These are phyloP conservation scores for Cryptoblepharus egeriae DNA, from an alignment of 2,797 vertebrate genomes.

Conservation along the genomic window DNA sequence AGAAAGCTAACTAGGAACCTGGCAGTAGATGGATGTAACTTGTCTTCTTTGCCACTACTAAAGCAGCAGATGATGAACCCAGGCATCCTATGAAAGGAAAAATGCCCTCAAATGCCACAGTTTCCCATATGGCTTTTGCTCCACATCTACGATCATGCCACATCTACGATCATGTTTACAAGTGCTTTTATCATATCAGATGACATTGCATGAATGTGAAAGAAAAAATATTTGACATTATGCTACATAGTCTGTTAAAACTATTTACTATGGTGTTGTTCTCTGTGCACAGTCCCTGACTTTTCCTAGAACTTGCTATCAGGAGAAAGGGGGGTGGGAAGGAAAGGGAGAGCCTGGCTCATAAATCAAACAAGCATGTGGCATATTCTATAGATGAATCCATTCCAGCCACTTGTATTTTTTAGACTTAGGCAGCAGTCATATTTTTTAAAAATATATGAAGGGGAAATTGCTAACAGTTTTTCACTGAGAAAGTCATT, in stretches of 20 bases:
- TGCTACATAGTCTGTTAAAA: slow-evolving; percentile 1
- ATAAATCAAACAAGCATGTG: slow-evolving; percentile 37
- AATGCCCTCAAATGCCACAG: too few relatives aligned
- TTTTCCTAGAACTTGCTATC: slow-evolving; percentile 14
- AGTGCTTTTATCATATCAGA: neutral
- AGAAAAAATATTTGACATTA: neutral
- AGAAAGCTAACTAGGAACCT: too few relatives aligned
- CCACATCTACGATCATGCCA: too few relatives aligned
- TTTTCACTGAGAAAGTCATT: slow-evolving; percentile 20
- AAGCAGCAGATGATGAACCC: too few relatives aligned
- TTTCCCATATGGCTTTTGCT: too few relatives aligned
- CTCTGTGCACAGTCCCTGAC: neutral
- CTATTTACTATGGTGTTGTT: rapidly evolving
- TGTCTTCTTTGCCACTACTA: too few relatives aligned
- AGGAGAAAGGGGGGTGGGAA: too few relatives aligned
- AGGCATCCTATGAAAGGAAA: too few relatives aligned
- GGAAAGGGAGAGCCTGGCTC: neutral
- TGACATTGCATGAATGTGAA: neutral
- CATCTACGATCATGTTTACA: neutral
- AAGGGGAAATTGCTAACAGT: slow-evolving; percentile 36
- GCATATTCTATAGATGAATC: neutral
- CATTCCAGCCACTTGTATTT: slow-evolving; percentile 4
- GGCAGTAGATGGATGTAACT: too few relatives aligned
- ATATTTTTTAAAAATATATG: slow-evolving; percentile 12
- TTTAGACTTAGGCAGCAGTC: slow-evolving; percentile 6